phyloP scores from a whole-genome alignment of 2,113 vertebrate genomes.

The Micromys minutus region DNA sequence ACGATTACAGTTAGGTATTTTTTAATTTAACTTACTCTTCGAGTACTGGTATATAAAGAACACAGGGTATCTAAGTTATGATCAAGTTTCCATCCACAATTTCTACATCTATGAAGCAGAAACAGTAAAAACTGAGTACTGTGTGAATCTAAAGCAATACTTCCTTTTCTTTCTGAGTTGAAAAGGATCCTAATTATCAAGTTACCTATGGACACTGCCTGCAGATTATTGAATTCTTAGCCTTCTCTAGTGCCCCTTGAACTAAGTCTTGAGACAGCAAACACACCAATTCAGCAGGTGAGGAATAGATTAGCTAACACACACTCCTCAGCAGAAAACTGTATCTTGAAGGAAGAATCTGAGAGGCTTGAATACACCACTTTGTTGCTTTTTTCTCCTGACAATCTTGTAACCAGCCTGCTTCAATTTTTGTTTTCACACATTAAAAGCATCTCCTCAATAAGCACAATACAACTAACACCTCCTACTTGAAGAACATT shows the following conservation, averaged over 20 bases:
- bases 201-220: background rate
- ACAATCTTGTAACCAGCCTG: background rate
- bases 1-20: background rate
- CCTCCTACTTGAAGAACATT: background rate
- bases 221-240: background rate
- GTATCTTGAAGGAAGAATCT: too few species aligned
- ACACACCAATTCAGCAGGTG: accelerated
- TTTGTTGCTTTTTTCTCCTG: background rate
- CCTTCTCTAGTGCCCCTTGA: background rate
- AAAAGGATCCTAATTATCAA: conserved; percentile 26
- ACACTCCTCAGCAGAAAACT: accelerated
- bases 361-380: background rate
- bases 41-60: background rate
- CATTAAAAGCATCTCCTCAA: background rate
- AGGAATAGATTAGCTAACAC: accelerated
- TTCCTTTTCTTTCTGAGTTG: background rate
- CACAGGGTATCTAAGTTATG: background rate
- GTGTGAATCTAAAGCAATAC: background rate
- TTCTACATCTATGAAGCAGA: background rate
- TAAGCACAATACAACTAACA: background rate
- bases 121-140: background rate
- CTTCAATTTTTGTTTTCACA: background rate
- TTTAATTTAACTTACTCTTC: background rate
- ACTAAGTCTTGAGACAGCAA: background rate
- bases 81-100: background rate